Conservation (phyloP, 2,113 vertebrate species). For the Rhodinocichla rosea region DNA sequence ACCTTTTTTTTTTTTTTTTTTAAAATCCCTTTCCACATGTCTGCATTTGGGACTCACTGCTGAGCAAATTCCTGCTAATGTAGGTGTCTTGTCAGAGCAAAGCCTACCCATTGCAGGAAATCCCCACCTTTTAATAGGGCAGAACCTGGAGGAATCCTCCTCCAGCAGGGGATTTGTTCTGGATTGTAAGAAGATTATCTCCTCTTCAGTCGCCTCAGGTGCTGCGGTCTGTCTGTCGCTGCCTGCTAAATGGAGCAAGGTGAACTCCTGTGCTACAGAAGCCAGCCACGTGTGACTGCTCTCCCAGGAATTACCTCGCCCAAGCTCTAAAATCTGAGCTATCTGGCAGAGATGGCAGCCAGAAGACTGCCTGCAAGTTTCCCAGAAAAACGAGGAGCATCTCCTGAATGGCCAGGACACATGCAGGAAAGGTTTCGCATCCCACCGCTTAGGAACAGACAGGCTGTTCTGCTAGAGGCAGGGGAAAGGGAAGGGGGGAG, state of each 20-base stretch:
- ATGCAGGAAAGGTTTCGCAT: rapidly evolving
- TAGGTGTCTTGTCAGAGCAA: neutral
- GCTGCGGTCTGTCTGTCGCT: rapidly evolving
- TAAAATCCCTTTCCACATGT: neutral
- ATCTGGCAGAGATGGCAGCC: neutral
- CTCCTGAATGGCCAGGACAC: neutral
- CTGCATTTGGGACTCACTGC: neutral
- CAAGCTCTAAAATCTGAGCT: neutral
- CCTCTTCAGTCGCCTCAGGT: neutral
- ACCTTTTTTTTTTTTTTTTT: no score
- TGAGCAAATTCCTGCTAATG: neutral
- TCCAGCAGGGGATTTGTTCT: neutral
- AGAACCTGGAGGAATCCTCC: slow-evolving; percentile 29
- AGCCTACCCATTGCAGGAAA: neutral
- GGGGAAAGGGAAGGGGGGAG: neutral
- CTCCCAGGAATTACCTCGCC: neutral
- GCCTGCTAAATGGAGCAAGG: slow-evolving; percentile 39
- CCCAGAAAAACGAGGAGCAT: neutral
- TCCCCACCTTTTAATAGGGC: neutral
- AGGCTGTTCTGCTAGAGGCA: neutral
- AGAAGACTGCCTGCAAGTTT: neutral
- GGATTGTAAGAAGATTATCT: neutral
- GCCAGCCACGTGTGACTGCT: neutral
- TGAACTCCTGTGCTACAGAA: neutral
- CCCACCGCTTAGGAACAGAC: neutral